These are phyloP conservation scores for Bedellia somnulentella DNA, from an alignment of 2,888 invertebrate species.

Conservation along the genomic window DNA sequence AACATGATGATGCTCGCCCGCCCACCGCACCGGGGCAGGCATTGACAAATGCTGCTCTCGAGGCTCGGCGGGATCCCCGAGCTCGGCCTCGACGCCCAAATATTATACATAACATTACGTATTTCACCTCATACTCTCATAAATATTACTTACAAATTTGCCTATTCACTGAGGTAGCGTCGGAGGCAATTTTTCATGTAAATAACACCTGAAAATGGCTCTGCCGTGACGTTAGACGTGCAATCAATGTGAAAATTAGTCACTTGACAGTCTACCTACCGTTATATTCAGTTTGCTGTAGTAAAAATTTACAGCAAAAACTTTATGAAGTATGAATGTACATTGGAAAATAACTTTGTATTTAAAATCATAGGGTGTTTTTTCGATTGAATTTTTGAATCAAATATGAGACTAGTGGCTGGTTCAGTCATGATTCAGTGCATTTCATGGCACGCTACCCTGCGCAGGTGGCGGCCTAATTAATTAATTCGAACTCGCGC, in stretches of 20 bases:
- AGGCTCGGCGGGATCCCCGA: slow-evolving; percentile 22
- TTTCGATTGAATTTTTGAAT: too few species aligned
- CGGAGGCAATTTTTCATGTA: slow-evolving; percentile 37
- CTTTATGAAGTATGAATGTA: too few species aligned
- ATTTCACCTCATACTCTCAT: slow-evolving; percentile 37
- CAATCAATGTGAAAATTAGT: neutral
- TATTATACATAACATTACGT: slow-evolving; percentile 55
- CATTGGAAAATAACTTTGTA: too few species aligned
- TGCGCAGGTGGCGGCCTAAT: slow-evolving; percentile 3
- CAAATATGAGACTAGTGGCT: too few species aligned
- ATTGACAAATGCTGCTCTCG: slow-evolving; percentile 48
- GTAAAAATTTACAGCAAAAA: too few species aligned
- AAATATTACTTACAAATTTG: slow-evolving; percentile 42
- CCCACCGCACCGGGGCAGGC: slow-evolving; percentile 51
- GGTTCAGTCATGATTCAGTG: neutral
- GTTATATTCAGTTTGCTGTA: too few species aligned
- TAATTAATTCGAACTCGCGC: slow-evolving; percentile 26
- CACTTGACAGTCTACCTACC: too few species aligned
- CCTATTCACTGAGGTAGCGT: slow-evolving; percentile 23
- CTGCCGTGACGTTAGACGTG: slow-evolving; percentile 9
- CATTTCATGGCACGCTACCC: neutral
- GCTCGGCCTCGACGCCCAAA: slow-evolving; percentile 31
- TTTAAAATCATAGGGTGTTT: too few species aligned
- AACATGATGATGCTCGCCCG: slow-evolving; percentile 27
- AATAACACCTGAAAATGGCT: slow-evolving; percentile 20